Conservation (phyloP, 2,113 vertebrate genomes). For the Trichechus manatus region DNA sequence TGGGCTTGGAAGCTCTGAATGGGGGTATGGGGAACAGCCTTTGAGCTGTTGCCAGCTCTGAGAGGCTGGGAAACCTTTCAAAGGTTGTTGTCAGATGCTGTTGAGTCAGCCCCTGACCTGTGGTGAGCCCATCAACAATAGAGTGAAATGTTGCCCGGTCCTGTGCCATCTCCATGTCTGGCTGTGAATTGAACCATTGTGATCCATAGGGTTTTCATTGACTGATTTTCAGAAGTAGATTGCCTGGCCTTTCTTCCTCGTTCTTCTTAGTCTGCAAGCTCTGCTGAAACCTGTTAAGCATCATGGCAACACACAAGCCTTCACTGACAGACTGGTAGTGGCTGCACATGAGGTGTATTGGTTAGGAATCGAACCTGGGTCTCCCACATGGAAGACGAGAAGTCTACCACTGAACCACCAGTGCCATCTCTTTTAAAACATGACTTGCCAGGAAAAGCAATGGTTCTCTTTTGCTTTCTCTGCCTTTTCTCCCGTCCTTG, state of each 20-base stretch:
- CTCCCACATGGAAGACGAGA: not conserved
- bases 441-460: not conserved
- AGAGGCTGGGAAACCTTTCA: not conserved
- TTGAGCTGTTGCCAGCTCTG: not conserved
- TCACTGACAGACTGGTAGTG: not conserved
- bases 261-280: not conserved
- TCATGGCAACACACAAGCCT: not conserved
- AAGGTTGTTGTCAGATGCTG: not conserved
- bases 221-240: not conserved
- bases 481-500: not conserved
- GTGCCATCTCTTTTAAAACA: not conserved
- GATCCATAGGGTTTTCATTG: not conserved
- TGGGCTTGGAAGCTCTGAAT: not conserved
- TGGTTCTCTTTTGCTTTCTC: not conserved
- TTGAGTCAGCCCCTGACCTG: not conserved
- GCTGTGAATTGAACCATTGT: not conserved
- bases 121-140: not conserved
- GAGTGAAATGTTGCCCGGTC: not conserved
- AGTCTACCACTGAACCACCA: not conserved
- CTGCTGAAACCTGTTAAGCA: not conserved
- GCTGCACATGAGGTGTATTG: not conserved
- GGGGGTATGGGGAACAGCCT: fast-evolving
- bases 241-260: not conserved
- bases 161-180: not conserved
- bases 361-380: not conserved